Evolutionary conservation across 2,113 vertebrate species (phyloP).

Genomic region (Sterrhoptilus dennistouni): DNA sequence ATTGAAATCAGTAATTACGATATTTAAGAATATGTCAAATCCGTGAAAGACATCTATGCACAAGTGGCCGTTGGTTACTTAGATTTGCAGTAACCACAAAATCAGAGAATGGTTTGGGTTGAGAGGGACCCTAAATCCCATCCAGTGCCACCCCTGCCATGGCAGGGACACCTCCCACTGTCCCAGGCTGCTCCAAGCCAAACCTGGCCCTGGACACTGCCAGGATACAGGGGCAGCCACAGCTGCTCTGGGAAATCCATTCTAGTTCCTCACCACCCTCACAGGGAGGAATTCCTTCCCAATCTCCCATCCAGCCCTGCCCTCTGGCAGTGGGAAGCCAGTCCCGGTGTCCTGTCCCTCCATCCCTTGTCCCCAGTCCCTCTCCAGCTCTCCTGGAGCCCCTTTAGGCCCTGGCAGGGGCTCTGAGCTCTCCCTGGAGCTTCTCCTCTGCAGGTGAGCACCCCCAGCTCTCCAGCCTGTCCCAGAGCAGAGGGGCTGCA

Average conservation of each 20-base stretch:
- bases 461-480: neutral
- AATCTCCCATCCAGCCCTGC: fast-evolving
- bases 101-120: neutral
- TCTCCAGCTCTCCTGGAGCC: neutral
- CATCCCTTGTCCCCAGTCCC: neutral
- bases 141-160: neutral
- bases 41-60: fast-evolving
- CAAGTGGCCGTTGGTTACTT: fast-evolving
- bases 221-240: neutral
- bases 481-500: neutral
- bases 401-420: fast-evolving
- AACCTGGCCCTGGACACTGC: neutral
- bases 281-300: fast-evolving
- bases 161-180: neutral
- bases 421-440: neutral
- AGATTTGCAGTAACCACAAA: neutral
- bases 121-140: neutral
- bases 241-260: neutral
- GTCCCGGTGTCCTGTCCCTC: neutral
- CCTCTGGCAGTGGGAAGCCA: fast-evolving
- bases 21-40: neutral
- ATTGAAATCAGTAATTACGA: neutral
- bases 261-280: neutral
- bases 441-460: neutral
- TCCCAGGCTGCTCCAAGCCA: neutral